Base-by-base conservation (phyloP, 2,113 vertebrate species). In the Epinephelus lanceolatus region DNA sequence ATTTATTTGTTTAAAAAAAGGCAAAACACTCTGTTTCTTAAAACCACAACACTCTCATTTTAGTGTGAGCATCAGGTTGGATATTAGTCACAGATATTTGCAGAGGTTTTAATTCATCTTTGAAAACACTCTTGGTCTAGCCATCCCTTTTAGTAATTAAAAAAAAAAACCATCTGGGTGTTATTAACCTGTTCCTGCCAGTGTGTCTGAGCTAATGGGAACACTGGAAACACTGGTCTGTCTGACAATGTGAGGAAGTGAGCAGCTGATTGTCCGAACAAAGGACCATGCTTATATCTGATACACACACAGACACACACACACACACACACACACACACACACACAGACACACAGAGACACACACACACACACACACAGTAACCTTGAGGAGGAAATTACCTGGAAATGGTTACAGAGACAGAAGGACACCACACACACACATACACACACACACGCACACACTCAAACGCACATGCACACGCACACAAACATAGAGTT, bases 181-280 rank as follows among this genome's bases (percentile, higher is more conserved):
- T 57, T 23, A 61, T 15, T 78, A 62, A 53, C 45, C 30, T 73
- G 42, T 45, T 65, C n/a, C 45, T 55, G 17, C 45, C 60, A 27
- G 11, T 80, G 17, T 30, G 23, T 60, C 57, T 23, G 6, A 4
- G 23, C 11, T 62, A 63, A 40, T 69, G 47, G 42, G 52, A 72
- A 40, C 79, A 67, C 21, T 71, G 81, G 63, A 88, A 71, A 80
- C 21, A 45, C 62, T 77, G 68, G 45, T 72, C n/a, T 60, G 53
- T 21, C 17, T 69, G 52, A 90, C 92, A 93, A 91, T 88, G 69
- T 17, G 53, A 89, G 93, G 93, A 94, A 94, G 75, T 88, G 19
- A 60, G 74, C 76, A 45, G 76, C 71, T 73, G 47, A 68, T 86
- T 77, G 42, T 78, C 27, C 27, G 52, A 89, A 94, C 92, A 92